A percentile compares a stretch with the other conserved stretches of the same genome.
phyloP scores from a whole-genome alignment of 2,888 invertebrate genomes.

The Hesperia comma region DNA sequence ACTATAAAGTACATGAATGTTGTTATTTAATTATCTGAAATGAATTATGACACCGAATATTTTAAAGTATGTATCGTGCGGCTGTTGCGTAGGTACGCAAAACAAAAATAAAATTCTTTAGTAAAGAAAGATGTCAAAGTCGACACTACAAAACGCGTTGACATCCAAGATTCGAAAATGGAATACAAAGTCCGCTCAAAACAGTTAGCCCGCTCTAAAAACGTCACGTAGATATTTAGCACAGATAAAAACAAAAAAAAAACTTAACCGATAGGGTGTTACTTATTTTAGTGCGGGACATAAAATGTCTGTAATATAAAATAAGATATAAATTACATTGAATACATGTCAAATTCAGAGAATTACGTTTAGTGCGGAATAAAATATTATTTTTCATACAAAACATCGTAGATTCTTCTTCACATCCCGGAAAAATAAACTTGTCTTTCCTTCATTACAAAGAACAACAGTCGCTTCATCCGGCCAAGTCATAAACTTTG shows the following conservation, averaged over 20 bases:
- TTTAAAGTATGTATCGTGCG: slow-evolving; percentile 1
- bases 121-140: slow-evolving; percentile 12
- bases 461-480: slow-evolving; percentile 46
- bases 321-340: slow-evolving; percentile 33
- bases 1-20: too few species aligned
- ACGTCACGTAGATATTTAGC: slow-evolving; percentile 30
- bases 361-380: slow-evolving; percentile 26
- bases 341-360: slow-evolving; percentile 35
- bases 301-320: slow-evolving; percentile 29
- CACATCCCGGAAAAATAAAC: slow-evolving; percentile 55
- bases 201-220: slow-evolving; percentile 22
- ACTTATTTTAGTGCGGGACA: slow-evolving; percentile 29
- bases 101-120: slow-evolving; percentile 7
- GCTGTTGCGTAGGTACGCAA: not conserved
- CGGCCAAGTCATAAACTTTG: slow-evolving; percentile 42
- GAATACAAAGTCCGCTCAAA: slow-evolving; percentile 25
- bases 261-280: slow-evolving; percentile 12
- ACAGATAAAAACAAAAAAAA: slow-evolving; percentile 31
- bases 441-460: slow-evolving; percentile 56
- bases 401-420: slow-evolving; percentile 39
- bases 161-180: slow-evolving; percentile 26
- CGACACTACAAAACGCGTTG: slow-evolving; percentile 8
- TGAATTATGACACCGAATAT: not conserved
- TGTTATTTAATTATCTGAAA: too few species aligned
- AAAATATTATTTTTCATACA: slow-evolving; percentile 30